Conservation (phyloP, 2,113 vertebrate species). For the Forbesichthys papilliferus region DNA sequence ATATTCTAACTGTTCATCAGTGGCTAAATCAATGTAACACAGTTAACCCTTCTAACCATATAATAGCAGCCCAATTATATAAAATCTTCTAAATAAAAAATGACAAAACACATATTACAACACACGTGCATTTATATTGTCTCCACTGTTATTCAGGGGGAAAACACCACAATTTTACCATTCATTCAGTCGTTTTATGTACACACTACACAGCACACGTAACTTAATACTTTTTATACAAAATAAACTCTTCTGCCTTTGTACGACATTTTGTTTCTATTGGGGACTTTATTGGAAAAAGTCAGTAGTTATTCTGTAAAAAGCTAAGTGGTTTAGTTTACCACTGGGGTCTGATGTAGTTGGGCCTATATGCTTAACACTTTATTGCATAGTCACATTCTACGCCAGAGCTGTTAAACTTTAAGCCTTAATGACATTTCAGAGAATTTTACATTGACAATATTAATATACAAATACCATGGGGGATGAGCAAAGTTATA, state of each 20-base stretch:
- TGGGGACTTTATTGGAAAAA: too few relatives aligned
- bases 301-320: too few relatives aligned
- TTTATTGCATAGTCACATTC: too few relatives aligned
- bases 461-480: constrained; percentile 55
- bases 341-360: too few relatives aligned
- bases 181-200: constrained; percentile 67
- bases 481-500: constrained; percentile 24
- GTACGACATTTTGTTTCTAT: constrained; percentile 12
- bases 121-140: constrained; percentile 59
- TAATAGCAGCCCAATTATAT: too few relatives aligned
- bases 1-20: too few relatives aligned
- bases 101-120: constrained; percentile 48
- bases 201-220: constrained; percentile 65
- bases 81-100: background rate
- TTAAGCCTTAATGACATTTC: constrained; percentile 21
- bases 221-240: constrained; percentile 76
- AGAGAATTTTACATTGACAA: constrained; percentile 52
- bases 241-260: constrained; percentile 77
- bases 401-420: too few relatives aligned
- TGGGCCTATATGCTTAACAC: too few relatives aligned
- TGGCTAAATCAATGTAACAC: too few relatives aligned
- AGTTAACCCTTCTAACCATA: background rate
- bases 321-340: too few relatives aligned
- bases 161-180: constrained; percentile 65
- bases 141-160: constrained; percentile 72